Base-by-base conservation (phyloP, 2,113 vertebrate genomes). In the Poecilia latipinna region DNA sequence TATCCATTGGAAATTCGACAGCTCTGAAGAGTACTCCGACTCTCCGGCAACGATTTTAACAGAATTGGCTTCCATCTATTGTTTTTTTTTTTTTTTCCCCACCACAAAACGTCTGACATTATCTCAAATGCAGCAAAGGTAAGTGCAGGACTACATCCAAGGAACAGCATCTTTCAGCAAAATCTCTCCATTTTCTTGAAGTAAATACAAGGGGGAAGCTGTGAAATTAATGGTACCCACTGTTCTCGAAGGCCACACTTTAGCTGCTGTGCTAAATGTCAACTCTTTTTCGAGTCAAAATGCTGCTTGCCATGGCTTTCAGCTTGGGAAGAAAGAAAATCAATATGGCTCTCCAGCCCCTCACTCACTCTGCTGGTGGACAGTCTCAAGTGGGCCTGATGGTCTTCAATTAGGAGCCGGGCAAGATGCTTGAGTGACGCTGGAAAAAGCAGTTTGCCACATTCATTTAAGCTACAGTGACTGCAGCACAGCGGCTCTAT, bases 241-340 rank as follows among this genome's bases (percentile, higher is more conserved):
- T 86, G 83, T 87, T 90, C 68, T 54, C 17, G 1, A 88, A 88
- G 86, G 76, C 74, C 73, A 61, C 88, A 78, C 79, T 92, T 90
- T 88, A 84, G 87, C 84, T 22, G 68, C 61, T 12, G 65, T 79
- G 80, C 82, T 84, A 94, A 93, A 93, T 92, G 92, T 90, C 93
- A 93, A 78, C 76, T 86, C 86, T 79, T 82, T 84, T 89, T 77
- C 80, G 64, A 88, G 83, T 92, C 79, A 81, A 90, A 92, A 79
- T n/a, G 48, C 29, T 0, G 37, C 86, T 74, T 13, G 37, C 75
- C 0, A 4, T 51, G 60, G 82, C 87, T 90, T 91, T 92, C 78
- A 86, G 70, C 74, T 87, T 65, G 51, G 22, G 76, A 63, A 35
- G 70, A 76, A 72, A 74, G 70, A 74, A 88, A 88, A 79, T 78